A percentile compares a stretch with the other conserved stretches of the same genome.
These are phyloP conservation scores for Bombus impatiens DNA, from an alignment of 1,140 invertebrate genomes.

Conservation along the genomic window DNA sequence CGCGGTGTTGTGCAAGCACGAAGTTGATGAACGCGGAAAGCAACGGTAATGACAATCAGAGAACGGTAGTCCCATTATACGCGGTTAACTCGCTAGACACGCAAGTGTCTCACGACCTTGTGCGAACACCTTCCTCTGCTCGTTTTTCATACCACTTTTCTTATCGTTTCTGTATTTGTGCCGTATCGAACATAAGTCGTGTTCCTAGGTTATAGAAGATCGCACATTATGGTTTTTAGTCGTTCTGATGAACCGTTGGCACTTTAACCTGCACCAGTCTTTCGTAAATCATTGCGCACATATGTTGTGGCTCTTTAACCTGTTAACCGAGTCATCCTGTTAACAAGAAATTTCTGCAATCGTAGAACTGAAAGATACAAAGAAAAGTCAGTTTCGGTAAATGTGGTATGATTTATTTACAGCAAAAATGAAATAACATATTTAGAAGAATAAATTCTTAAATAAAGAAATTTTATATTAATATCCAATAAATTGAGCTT, in stretches of 20 bases:
- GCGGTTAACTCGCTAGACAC: conserved; percentile 62
- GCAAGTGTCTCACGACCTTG: conserved; percentile 78
- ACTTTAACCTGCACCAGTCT: neutral
- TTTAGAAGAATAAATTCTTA: no score
- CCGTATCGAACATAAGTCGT: neutral
- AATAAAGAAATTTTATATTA: no score
- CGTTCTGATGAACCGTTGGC: neutral
- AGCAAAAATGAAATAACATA: no score
- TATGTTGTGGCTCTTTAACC: neutral
- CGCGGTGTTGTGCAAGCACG: conserved; percentile 40
- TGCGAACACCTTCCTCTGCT: conserved; percentile 59
- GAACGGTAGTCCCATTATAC: conserved; percentile 69
- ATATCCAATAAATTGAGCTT: no score
- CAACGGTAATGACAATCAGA: conserved; percentile 76
- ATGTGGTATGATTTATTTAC: no score
- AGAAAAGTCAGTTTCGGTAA: no score
- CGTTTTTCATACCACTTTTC: conserved; percentile 41
- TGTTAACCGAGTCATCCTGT: neutral
- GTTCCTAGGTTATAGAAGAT: neutral
- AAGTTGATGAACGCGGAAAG: conserved; percentile 66
- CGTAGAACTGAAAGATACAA: neutral
- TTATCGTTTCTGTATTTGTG: conserved; percentile 9
- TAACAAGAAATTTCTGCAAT: neutral
- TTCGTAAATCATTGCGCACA: neutral
- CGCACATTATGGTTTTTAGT: neutral